Percentiles rank a stretch among this genome's conserved stretches.
These are phyloP conservation scores for Heteromormyrus szaboi DNA, from an alignment of 2,797 vertebrate genomes.

Conservation along the genomic window DNA sequence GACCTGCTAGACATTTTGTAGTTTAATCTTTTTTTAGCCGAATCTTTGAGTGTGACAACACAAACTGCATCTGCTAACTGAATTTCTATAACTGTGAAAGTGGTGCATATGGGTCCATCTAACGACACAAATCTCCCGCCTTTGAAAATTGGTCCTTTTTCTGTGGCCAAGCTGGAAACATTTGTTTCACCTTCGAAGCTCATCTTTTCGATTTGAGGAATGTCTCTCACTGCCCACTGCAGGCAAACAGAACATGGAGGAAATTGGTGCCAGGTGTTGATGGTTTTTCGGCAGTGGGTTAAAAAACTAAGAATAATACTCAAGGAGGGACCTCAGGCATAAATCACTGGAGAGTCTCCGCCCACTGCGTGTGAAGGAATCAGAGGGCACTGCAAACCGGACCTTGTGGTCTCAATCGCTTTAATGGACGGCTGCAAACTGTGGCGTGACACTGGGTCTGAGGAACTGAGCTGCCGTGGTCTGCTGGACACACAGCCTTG, in stretches of 20 bases:
- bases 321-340: background rate
- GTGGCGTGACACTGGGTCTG: background rate
- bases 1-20: background rate
- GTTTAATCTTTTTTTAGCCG: background rate
- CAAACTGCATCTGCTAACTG: constrained; percentile 10
- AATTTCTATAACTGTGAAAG: background rate
- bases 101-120: background rate
- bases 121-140: background rate
- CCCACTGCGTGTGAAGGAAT: background rate
- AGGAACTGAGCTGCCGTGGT: background rate
- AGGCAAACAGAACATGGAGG: background rate
- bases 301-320: background rate
- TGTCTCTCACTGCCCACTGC: constrained; percentile 2
- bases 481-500: background rate
- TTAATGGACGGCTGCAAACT: background rate
- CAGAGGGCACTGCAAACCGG: background rate
- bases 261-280: constrained; percentile 16
- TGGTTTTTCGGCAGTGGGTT: background rate
- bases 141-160: constrained; percentile 12
- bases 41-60: background rate
- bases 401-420: background rate
- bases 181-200: constrained; percentile 12
- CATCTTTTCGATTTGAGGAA: constrained; percentile 1
- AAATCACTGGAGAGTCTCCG: background rate
- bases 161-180: constrained; percentile 12